Percentiles rank a stretch among this genome's conserved stretches.
Conservation (phyloP, 2,113 vertebrate genomes). For the Lepisosteus oculatus region DNA sequence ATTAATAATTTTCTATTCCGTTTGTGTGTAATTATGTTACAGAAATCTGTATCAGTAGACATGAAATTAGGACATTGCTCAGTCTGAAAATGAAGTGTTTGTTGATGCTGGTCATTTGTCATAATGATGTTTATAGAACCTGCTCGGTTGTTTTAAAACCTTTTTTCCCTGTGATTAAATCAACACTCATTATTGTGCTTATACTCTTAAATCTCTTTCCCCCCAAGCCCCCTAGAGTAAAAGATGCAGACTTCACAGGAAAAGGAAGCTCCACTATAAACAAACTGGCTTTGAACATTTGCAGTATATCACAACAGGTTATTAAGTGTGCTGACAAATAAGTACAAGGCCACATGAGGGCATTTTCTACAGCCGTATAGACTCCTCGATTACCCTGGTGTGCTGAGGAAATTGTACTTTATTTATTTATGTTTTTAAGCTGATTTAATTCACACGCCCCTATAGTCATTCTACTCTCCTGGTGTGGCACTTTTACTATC, state of each 20-base stretch:
- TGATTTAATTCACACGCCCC: not conserved
- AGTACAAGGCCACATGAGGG: conserved; percentile 4
- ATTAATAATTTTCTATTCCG: too few relatives aligned
- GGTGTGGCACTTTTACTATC: not conserved
- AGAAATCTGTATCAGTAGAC: too few relatives aligned
- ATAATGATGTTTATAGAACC: conserved; percentile 9
- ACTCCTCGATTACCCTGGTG: conserved; percentile 17
- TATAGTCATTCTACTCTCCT: not conserved
- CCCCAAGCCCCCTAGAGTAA: conserved; percentile 12
- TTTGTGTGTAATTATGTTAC: too few relatives aligned
- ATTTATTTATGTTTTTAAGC: not conserved
- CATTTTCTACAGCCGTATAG: not conserved
- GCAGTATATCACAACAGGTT: conserved; percentile 27
- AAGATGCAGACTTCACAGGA: conserved; percentile 1
- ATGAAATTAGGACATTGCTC: too few relatives aligned
- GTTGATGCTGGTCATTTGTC: not conserved
- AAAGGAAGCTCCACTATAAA: conserved; percentile 19
- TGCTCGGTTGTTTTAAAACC: not conserved
- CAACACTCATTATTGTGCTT: conserved; percentile 13
- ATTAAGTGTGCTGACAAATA: conserved; percentile 24
- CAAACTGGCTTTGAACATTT: conserved; percentile 24
- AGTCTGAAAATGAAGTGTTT: not conserved
- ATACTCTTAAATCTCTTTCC: not conserved
- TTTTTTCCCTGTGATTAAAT: conserved; percentile 14
- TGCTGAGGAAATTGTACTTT: not conserved